Evolutionary conservation across 1,140 invertebrate species (phyloP), one percentile per base, ranked within the genome.

Genomic region (Alviniconcha marisindica): DNA sequence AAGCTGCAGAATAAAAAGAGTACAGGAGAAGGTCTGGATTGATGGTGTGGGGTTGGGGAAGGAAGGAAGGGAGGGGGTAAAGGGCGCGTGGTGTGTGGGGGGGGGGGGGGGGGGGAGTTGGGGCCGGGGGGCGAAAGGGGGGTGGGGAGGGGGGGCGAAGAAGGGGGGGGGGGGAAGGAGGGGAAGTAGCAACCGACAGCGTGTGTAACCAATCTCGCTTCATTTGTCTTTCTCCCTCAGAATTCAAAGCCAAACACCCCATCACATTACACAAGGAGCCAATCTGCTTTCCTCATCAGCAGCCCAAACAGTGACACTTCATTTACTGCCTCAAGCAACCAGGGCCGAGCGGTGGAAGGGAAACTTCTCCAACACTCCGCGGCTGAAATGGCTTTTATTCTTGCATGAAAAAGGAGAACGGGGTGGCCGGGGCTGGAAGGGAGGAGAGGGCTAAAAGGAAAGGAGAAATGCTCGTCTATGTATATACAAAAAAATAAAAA

Each of bases 231-330:
- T 69, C 38, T 63, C 56, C 24, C 56, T 2, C 36, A 28, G 77
- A 10, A 80, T 69, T 40, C 36, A 69, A 80, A 80, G 78, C 21
- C 15, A 80, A 80, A 80, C 56, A 69, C n/a, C 78, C 60, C 60
- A 60, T 80, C 78, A 66, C 78, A 24, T 80, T 69, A 80, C 56
- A 80, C 78, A 80, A 80, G 56, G 60, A 60, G 56, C 60, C 78
- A 80, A 69, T 80, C 78, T 80, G 78, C 56, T 80, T 24, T 60
- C 56, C 78, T 60, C 54, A 80, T 80, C 78, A 80, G 21, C 56
- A 14, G 36, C 21, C 51, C 54, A 80, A 66, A 80, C 78, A 80
- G 78, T 80, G 78, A 60, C 78, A 80, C 78, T 80, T 80, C 78
- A 80, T 80, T 80, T 66, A 44, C 78, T n/a, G 77, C 56, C 31